Base-by-base conservation (phyloP, 2,888 invertebrate genomes). In the Agrilus mali region DNA sequence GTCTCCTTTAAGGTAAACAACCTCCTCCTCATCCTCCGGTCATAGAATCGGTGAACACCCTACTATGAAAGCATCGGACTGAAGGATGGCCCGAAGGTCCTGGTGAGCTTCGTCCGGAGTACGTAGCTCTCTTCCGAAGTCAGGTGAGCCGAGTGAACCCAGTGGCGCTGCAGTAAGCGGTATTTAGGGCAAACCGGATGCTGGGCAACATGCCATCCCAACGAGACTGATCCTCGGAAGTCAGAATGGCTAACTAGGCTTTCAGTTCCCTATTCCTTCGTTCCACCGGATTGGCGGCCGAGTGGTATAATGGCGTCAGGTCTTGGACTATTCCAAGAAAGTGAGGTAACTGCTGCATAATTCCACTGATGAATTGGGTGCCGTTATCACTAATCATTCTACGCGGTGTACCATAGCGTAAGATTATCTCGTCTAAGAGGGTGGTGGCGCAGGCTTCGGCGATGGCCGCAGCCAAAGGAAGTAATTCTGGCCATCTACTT, bases 181-280 rank as follows among this genome's bases (percentile, higher is more conserved):
- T 53, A 14, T 60, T 61, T 54, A 60, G 56, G 0, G 59, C 55
- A 37, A 60, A 61, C 0, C 59, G 45, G 0, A 61, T 58, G 5
- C 49, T 43, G 1, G 58, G 50, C 2, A 61, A 20, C 4, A 51
- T 44, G 1, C 50, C 50, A 2, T 44, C 34, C 55, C 58, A 58
- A 1, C 14, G 17, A 0, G 31, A 13, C 35, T 56, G 57, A 8
- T 53, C 22, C 6, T 50, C 50, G 0, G 50, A 49, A 0, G 49
- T 47, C 1, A 46, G 34, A 2, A 53, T 52, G 0, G 43, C 45
- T 3, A 53, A 32, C 41, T 50, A 27, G 52, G 52, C 7, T 43
- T n/a, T n/a, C n/a, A n/a, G n/a, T n/a, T n/a, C n/a, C n/a, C n/a
- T n/a, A n/a, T n/a, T n/a, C n/a, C n/a, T 50, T 5, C 57, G 33